Conservation (phyloP, 2,797 vertebrate genomes). For the Pipistrellus nathusii region DNA sequence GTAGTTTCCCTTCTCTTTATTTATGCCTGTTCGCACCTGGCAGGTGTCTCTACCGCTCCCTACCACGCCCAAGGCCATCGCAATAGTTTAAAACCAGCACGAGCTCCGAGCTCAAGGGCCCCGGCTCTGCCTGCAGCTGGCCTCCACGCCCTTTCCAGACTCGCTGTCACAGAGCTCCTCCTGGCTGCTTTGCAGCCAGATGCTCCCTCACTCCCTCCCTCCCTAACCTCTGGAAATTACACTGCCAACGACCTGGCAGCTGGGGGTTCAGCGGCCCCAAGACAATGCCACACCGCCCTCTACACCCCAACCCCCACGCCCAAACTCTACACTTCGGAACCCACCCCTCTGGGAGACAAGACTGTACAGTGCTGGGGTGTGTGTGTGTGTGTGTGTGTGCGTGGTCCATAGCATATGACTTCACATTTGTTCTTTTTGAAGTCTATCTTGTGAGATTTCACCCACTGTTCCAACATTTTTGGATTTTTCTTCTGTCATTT, state of each 20-base stretch:
- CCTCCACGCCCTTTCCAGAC: background rate
- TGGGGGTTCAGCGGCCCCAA: background rate
- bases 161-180: background rate
- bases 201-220: background rate
- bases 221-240: background rate
- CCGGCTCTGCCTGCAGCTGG: conserved; percentile 45
- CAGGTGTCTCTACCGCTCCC: background rate
- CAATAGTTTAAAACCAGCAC: background rate
- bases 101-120: conserved; percentile 50
- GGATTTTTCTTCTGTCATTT: background rate
- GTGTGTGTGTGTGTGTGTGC: background rate
- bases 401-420: background rate
- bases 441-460: background rate
- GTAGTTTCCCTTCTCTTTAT: background rate
- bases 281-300: background rate
- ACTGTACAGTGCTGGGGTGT: background rate
- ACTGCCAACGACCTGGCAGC: background rate
- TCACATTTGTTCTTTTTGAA: background rate
- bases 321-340: background rate
- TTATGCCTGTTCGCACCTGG: conserved; percentile 59
- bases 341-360: background rate
- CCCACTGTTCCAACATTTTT: background rate
- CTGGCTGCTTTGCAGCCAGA: background rate
- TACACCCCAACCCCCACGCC: background rate
- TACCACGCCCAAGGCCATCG: conserved; percentile 12